A percentile compares a stretch with the other conserved stretches of the same genome.
Conservation (phyloP, 1,140 invertebrate genomes). For the Cydia strobilella region DNA sequence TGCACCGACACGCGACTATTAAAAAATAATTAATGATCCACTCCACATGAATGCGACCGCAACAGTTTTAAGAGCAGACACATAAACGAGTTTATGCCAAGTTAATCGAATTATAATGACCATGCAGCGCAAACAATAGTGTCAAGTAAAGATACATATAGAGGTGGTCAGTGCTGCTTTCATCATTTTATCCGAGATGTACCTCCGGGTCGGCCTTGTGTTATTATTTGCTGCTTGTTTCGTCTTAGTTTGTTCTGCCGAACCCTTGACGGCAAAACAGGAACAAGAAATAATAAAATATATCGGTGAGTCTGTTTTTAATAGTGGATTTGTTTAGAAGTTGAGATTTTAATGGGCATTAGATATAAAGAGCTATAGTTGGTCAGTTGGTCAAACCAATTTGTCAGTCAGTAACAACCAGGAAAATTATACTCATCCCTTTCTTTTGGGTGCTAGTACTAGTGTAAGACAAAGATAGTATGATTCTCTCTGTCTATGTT, state of each 20-base stretch:
- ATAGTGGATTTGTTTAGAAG: not conserved
- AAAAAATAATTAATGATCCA: conserved; percentile 8
- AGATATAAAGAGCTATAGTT: not conserved
- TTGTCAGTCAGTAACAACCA: too few relatives aligned
- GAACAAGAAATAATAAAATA: conserved; percentile 23
- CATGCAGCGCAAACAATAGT: not conserved
- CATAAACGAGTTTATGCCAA: not conserved
- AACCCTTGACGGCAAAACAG: conserved; percentile 31
- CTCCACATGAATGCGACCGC: not conserved
- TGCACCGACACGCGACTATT: conserved; percentile 3
- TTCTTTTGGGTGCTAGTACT: too few relatives aligned
- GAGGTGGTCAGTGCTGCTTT: not conserved
- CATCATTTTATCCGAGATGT: conserved; percentile 14
- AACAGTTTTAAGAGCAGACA: not conserved
- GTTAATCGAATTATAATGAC: conserved; percentile 21
- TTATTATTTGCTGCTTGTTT: not conserved
- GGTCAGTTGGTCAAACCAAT: too few relatives aligned
- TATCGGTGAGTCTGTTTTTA: not conserved
- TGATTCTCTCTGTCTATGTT: too few relatives aligned
- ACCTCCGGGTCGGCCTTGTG: not conserved
- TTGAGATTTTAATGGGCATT: not conserved
- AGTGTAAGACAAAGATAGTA: too few relatives aligned
- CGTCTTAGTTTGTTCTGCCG: not conserved
- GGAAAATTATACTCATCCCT: too few relatives aligned
- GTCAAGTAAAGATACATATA: conserved; percentile 4